Conservation (phyloP, 1,140 invertebrate species). For the Magallana gigas region DNA sequence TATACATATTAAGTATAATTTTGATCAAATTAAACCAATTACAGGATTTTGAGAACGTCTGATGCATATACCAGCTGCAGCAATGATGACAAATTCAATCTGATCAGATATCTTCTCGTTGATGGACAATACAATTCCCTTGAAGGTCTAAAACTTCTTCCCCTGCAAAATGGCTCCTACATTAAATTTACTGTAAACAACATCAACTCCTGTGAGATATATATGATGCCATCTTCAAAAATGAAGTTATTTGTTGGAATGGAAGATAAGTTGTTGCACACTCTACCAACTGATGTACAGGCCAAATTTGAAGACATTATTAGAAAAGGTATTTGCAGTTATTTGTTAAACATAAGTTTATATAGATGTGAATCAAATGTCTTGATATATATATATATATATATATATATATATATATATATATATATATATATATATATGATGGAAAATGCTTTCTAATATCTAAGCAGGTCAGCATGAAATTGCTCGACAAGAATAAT, state of each 20-base stretch:
- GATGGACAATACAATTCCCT: background rate
- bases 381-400: too few relatives aligned
- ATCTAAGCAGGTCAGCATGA: too few relatives aligned
- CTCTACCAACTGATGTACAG: background rate
- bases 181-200: background rate
- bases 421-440: too few relatives aligned
- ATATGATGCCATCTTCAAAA: background rate
- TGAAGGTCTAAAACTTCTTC: background rate
- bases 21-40: background rate
- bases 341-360: too few relatives aligned
- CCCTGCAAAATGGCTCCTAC: background rate
- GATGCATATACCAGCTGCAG: background rate
- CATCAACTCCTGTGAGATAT: background rate
- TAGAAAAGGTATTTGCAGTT: background rate
- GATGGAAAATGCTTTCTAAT: too few relatives aligned
- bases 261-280: background rate
- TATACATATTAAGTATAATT: too few relatives aligned
- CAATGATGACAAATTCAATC: background rate
- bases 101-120: background rate
- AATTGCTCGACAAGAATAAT: too few relatives aligned
- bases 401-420: too few relatives aligned
- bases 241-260: background rate
- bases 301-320: background rate
- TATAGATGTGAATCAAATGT: too few relatives aligned
- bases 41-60: background rate